Base-by-base conservation (phyloP, 1,140 invertebrate genomes). In the Scaptomyza montana region DNA sequence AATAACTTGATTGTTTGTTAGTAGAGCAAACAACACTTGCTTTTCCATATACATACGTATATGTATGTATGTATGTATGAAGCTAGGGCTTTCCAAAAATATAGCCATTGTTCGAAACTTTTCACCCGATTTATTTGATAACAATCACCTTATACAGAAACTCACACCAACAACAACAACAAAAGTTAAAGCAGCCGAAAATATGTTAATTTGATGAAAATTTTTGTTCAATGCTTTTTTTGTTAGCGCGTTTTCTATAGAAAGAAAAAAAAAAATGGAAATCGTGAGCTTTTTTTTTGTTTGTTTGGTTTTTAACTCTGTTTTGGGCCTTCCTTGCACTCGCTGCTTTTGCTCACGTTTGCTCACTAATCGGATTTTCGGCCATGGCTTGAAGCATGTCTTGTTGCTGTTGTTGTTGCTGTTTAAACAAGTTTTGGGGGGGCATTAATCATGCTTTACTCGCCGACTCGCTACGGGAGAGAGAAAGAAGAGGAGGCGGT, bases 401-500 rank as follows among this genome's bases (percentile, higher is more conserved):
- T 39, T 16, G 16, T 16, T 39, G 36, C 12, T 39, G 36, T 10
- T 39, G 36, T 39, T 39, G 36, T 10, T 55, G 81, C 78, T 86
- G 78, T 86, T 87, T 86, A 89, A 86, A 86, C 82, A 86, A 87
- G 82, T 86, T 86, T 86, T 33, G 30, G 30, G 33, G 67, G 68
- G 74, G 82, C 82, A 86, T 86, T 86, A 87, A 86, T 89, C 82
- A 86, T 87, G 82, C 81, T 86, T 87, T 89, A 86, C 84, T 76
- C 75, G 28, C 10, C 9, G 30, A 49, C 57, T 60, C 46, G 56
- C 13, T 19, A 68, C 33, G 45, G 36, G 13, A 47, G 45, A 47
- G 45, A 59, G n/a, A 49, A 57, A 53, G 69, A 41, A 3, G 36
- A 0, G 36, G 9, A 12, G 39, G 39, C 4, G 4, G 10, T 3